phyloP scores from a whole-genome alignment of 2,113 vertebrate species.

The Anser cygnoides region DNA sequence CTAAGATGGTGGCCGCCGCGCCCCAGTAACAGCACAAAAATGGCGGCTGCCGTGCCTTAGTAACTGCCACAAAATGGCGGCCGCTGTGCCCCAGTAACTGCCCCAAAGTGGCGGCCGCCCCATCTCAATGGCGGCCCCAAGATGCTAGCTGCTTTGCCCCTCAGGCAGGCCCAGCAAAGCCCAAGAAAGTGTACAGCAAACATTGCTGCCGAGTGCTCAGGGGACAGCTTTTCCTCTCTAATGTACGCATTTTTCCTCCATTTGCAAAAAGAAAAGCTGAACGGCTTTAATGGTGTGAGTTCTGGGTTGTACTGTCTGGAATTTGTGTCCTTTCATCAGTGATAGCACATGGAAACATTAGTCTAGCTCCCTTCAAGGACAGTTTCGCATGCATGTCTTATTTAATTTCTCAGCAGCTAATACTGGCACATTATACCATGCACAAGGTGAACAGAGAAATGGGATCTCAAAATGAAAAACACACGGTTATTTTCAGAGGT shows the following conservation, averaged over 20 bases:
- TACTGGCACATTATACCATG: background rate
- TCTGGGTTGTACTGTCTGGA: no score
- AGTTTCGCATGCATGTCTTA: background rate
- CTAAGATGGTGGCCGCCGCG: background rate
- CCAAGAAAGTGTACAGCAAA: background rate
- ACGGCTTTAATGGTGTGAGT: background rate
- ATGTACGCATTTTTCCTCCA: no score
- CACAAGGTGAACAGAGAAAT: fast-evolving
- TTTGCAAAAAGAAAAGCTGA: background rate
- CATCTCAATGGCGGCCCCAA: background rate
- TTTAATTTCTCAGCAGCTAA: background rate
- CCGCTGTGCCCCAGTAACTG: background rate
- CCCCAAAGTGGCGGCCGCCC: background rate
- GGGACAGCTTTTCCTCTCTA: no score
- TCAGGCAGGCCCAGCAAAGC: fast-evolving
- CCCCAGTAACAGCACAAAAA: background rate
- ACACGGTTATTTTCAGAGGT: background rate
- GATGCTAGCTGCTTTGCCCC: fast-evolving
- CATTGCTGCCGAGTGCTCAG: background rate
- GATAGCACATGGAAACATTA: no score
- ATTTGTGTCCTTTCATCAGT: background rate
- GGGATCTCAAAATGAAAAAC: background rate
- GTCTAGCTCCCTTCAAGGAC: background rate
- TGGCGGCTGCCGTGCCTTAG: fast-evolving
- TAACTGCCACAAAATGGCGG: background rate